Percentiles rank a stretch among this genome's conserved stretches.
Evolutionary conservation across 64 coral and sea anemone genomes (phyloP).

Genomic region (Pocillopora damicornis): DNA sequence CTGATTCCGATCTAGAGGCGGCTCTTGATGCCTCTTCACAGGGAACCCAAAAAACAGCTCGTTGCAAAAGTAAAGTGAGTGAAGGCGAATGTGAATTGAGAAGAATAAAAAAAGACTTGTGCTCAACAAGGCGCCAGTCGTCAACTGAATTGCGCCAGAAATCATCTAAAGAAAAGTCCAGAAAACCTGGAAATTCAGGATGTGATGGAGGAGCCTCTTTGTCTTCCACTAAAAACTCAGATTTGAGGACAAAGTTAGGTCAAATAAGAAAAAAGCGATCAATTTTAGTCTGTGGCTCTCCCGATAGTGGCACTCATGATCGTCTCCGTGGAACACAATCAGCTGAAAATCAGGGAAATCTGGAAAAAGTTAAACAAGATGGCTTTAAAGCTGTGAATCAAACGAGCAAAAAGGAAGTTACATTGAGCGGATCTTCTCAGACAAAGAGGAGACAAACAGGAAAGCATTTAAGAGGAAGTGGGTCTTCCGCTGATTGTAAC

Average conservation of each 20-base stretch:
- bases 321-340: not conserved
- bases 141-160: not conserved
- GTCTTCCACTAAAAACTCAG: not conserved
- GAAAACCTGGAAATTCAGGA: not conserved
- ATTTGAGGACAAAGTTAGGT: not conserved
- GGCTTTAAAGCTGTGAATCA: not conserved
- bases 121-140: not conserved
- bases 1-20: constrained; percentile 15
- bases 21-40: not conserved
- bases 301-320: not conserved
- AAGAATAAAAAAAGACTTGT: not conserved
- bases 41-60: not conserved
- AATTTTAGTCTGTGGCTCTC: not conserved
- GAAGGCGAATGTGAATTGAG: not conserved
- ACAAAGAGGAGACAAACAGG: not conserved
- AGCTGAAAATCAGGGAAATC: not conserved
- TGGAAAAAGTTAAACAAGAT: not conserved
- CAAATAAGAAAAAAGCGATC: not conserved
- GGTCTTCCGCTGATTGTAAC: not conserved
- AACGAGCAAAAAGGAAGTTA: not conserved
- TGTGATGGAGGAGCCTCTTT: not conserved
- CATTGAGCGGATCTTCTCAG: not conserved
- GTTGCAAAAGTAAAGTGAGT: not conserved
- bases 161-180: not conserved
- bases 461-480: not conserved